Base-by-base conservation (phyloP, 2,888 invertebrate species). In the Luperina testacea region DNA sequence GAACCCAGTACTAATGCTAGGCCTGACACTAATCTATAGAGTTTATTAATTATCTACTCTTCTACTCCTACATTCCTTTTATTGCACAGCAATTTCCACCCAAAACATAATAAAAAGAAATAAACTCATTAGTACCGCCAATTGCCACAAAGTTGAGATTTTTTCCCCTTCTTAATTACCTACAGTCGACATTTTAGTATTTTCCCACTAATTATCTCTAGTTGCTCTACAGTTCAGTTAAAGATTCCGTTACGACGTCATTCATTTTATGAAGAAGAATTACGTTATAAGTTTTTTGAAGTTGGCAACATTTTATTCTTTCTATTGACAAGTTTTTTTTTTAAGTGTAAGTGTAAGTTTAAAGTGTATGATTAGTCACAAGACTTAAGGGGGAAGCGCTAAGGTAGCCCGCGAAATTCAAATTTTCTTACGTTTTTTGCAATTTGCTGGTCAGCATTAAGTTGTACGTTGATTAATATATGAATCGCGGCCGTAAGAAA, bases 121-220 rank as follows among this genome's bases (percentile, higher is more conserved):
- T 70, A 70, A 79, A 78, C 32, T 74, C 77, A 89, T 80, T 82
- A 71, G 77, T 71, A 70, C 59, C 72, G 53, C 61, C 82, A 80
- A 70, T 82, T 67, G 61, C 70, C 51, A 53, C 59, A 72, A 80
- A 72, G 81, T 81, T 77, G 70, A 77, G 75, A 69, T 81, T 80
- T 80, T 42, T 81, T 80, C 0, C 48, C 51, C 24, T 71, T 73
- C 79, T 68, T 88, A 86, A 88, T 86, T 88, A 82, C 80, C 64
- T 59, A 27, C 69, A 73, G 78, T 42, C 72, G 77, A 74, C 80
- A 84, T 81, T 86, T 67, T 78, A 88, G 83, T 80, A 75, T 76
- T 86, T 84, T 72, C 53, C 38, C 71, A 81, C 90, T 83, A 84
- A 89, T 88, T 88, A 82, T 83, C 78, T 80, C 38, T 38, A 38